Percentiles rank a stretch among this genome's conserved stretches.
Conservation (phyloP, 2,113 vertebrate species). For the Lipophrys pholis region DNA sequence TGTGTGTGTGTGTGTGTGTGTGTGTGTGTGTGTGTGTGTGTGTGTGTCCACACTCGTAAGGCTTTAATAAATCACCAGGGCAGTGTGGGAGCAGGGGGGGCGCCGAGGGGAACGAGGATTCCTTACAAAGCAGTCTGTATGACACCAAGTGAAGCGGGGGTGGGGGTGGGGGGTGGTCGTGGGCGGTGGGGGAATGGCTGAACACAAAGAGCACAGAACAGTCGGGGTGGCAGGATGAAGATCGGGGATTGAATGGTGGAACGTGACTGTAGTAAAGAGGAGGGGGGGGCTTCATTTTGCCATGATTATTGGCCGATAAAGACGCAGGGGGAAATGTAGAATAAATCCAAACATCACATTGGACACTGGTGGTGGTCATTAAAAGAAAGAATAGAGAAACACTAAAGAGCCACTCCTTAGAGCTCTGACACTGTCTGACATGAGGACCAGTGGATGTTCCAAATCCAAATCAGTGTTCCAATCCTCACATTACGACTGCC, state of each 20-base stretch:
- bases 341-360: background rate
- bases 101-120: conserved; percentile 37
- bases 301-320: conserved; percentile 45
- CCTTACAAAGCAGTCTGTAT: conserved; percentile 73
- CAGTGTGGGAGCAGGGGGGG: conserved; percentile 20
- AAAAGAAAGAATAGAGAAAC: background rate
- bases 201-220: conserved; percentile 56
- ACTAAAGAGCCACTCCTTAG: no score
- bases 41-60: conserved; percentile 46
- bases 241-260: conserved; percentile 49
- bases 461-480: no score
- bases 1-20: no score
- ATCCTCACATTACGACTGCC: no score
- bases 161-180: conserved; percentile 18
- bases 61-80: conserved; percentile 71
- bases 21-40: no score
- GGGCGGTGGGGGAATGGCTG: conserved; percentile 60
- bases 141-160: conserved; percentile 29
- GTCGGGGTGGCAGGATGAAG: conserved; percentile 28
- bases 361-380: conserved; percentile 1
- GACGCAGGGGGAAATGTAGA: conserved; percentile 18
- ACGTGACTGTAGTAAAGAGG: conserved; percentile 67
- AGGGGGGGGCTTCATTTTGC: conserved; percentile 47
- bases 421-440: no score
- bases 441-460: no score